These are phyloP conservation scores for Chaetops frenatus DNA, from an alignment of 2,113 vertebrate species.

Conservation along the genomic window DNA sequence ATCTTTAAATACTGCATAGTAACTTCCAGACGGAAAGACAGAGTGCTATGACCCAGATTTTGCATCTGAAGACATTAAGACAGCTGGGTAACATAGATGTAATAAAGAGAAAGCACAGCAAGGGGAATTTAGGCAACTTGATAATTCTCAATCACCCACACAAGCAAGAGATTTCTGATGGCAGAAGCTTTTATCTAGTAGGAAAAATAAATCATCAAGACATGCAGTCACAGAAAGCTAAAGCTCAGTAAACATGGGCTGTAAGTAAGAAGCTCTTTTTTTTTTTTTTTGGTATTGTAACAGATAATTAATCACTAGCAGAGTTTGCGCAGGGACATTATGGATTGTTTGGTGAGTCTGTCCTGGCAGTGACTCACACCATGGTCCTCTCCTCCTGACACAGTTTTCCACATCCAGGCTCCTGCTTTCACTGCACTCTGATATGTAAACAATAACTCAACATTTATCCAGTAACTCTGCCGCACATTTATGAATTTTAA, in stretches of 20 bases:
- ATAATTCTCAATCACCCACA: neutral
- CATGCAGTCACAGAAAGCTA: neutral
- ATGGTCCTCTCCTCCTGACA: neutral
- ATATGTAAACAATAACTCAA: slow-evolving; percentile 34
- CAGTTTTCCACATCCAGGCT: slow-evolving; percentile 5
- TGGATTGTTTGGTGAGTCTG: neutral
- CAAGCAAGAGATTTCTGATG: neutral
- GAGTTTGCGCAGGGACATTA: neutral
- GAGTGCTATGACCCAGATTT: neutral
- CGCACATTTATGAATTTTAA: slow-evolving; percentile 53
- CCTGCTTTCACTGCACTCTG: neutral
- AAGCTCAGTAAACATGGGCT: neutral
- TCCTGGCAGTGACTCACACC: neutral
- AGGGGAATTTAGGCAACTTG: neutral
- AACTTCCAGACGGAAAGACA: neutral
- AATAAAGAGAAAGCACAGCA: neutral
- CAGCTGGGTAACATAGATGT: neutral
- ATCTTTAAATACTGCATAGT: neutral
- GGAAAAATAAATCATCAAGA: neutral
- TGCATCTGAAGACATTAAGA: neutral
- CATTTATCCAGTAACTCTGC: neutral
- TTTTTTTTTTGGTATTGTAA: neutral
- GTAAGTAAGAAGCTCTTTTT: neutral
- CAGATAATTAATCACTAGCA: neutral
- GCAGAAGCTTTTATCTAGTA: neutral